Evolutionary conservation across 2,797 vertebrate species (phyloP).

Genomic region (Argya squamiceps): DNA sequence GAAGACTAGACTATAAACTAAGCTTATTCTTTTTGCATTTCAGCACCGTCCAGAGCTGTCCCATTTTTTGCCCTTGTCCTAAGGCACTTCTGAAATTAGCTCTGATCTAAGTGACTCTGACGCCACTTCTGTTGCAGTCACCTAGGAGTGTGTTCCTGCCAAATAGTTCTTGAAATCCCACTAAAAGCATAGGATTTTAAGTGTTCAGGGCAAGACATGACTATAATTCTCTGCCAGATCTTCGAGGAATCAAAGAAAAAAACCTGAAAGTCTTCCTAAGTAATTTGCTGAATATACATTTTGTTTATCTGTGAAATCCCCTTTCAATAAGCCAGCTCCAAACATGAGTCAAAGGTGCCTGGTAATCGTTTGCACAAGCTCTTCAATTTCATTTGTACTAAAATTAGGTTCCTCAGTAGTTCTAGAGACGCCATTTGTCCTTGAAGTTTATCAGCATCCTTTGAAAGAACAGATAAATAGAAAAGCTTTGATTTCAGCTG

Average conservation of each 20-base stretch:
- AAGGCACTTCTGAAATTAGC: constrained; percentile 11
- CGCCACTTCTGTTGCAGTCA: not conserved
- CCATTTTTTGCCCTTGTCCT: not conserved
- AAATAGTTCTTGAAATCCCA: not conserved
- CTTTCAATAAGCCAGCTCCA: not conserved
- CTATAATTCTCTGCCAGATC: not conserved
- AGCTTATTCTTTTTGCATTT: not conserved
- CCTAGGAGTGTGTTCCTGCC: not conserved
- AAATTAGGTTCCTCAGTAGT: constrained; percentile 56
- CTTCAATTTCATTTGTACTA: constrained; percentile 61
- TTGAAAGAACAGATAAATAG: constrained; percentile 2
- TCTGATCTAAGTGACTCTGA: constrained; percentile 10
- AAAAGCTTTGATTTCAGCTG: not conserved
- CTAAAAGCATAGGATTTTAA: not conserved
- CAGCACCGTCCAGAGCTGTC: not conserved
- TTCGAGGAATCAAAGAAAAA: not conserved
- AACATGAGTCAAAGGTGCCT: constrained; percentile 6
- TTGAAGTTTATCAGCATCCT: constrained; percentile 26
- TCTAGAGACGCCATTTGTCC: constrained; percentile 40
- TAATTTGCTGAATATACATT: not conserved
- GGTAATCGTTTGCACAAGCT: constrained; percentile 27
- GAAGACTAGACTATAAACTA: not conserved
- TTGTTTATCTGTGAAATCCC: not conserved
- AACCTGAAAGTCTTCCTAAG: not conserved
- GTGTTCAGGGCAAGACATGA: not conserved